These are phyloP conservation scores for Crocallis elinguaria DNA, from an alignment of 2,888 invertebrate species.

Conservation along the genomic window DNA sequence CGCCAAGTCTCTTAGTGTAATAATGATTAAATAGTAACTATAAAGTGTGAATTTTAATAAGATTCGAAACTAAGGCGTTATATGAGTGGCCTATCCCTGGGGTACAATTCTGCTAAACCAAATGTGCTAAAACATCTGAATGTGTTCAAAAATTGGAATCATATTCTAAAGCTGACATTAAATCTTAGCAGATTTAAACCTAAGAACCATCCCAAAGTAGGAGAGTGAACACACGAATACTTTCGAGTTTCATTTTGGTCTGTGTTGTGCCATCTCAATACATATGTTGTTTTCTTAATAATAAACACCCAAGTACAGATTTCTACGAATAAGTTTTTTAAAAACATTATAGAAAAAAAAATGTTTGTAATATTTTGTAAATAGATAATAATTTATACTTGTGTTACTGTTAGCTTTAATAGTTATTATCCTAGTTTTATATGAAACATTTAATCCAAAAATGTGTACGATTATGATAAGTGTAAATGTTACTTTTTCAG, in stretches of 20 bases:
- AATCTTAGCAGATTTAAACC: not conserved
- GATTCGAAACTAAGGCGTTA: no score
- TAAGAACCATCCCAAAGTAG: not conserved
- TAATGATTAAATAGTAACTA: no score
- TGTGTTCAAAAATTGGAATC: no score
- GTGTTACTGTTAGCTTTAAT: constrained; percentile 81
- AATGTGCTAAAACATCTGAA: no score
- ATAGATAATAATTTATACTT: constrained; percentile 78
- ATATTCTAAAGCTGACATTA: no score
- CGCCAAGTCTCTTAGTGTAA: no score
- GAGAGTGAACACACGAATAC: constrained; percentile 23
- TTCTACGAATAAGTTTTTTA: constrained; percentile 15
- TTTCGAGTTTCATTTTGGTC: constrained; percentile 29
- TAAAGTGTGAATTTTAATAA: no score
- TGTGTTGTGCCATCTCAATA: constrained; percentile 43
- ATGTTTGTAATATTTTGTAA: constrained; percentile 79
- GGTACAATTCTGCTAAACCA: no score
- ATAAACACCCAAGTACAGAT: constrained; percentile 36
- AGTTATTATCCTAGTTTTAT: constrained; percentile 68
- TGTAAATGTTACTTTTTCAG: constrained; percentile 47
- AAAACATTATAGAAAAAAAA: constrained; percentile 15
- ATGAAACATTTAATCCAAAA: constrained; percentile 68
- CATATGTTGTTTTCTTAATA: constrained; percentile 34
- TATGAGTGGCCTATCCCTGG: no score
- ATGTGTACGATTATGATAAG: constrained; percentile 63